Evolutionary conservation across 2,888 invertebrate genomes (phyloP).

Genomic region (Theretra japonica): DNA sequence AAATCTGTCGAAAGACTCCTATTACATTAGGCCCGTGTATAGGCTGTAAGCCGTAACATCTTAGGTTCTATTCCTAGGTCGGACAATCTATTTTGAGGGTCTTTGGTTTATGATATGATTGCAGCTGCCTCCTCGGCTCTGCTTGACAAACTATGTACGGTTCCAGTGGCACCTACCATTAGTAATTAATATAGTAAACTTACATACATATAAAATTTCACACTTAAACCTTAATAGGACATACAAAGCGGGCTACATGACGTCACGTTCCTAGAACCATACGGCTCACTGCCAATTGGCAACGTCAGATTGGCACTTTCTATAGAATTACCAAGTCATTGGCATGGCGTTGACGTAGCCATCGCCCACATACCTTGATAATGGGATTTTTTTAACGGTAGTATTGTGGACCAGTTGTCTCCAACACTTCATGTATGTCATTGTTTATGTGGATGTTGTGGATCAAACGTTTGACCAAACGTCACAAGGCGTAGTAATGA

Average conservation of each 20-base stretch:
- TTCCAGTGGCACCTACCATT: no score
- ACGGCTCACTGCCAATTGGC: slow-evolving; percentile 48
- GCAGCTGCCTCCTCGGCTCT: no score
- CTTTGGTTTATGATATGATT: no score
- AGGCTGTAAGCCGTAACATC: no score
- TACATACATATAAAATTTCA: not conserved
- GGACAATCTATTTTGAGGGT: no score
- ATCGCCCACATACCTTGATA: not conserved
- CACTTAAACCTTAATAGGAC: not conserved
- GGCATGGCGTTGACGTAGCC: not conserved
- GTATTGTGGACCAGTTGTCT: not conserved
- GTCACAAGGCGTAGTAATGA: no score
- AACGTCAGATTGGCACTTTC: slow-evolving; percentile 48
- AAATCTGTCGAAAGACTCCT: no score
- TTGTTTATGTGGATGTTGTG: not conserved
- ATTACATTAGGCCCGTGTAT: no score
- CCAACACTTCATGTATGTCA: not conserved
- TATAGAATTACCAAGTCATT: slow-evolving; percentile 30
- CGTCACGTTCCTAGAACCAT: slow-evolving; percentile 41
- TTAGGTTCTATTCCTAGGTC: no score
- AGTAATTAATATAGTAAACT: no score
- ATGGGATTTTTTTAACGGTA: slow-evolving; percentile 1
- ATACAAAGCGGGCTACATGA: slow-evolving; percentile 10
- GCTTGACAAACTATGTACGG: no score
- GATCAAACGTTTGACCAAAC: not conserved